These are phyloP conservation scores for Plectropomus leopardus DNA, from an alignment of 2,113 vertebrate genomes.

Conservation along the genomic window DNA sequence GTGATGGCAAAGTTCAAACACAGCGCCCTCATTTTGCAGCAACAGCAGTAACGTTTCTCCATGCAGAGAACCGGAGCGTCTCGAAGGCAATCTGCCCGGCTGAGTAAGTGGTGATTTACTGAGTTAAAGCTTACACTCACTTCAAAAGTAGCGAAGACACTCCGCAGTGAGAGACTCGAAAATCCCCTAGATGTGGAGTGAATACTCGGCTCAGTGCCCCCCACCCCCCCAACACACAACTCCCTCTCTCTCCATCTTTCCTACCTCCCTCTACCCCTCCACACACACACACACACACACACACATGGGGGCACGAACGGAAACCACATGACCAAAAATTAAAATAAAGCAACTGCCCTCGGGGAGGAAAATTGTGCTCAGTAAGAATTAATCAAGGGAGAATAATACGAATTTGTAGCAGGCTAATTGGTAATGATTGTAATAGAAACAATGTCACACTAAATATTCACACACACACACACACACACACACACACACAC, in stretches of 20 bases:
- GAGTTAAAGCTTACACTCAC: conserved; percentile 49
- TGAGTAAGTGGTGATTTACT: conserved; percentile 17
- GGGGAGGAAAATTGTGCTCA: not conserved
- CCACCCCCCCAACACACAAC: conserved; percentile 1
- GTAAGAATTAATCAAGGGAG: not conserved
- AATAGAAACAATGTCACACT: not conserved
- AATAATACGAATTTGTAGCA: not conserved
- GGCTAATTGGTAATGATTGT: not conserved
- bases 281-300: conserved; percentile 1
- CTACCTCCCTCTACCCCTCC: not conserved
- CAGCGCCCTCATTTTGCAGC: conserved; percentile 62
- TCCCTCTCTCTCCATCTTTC: not conserved
- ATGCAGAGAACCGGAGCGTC: conserved; percentile 28
- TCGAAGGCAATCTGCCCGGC: not conserved
- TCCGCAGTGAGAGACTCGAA: conserved; percentile 50
- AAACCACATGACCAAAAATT: not conserved
- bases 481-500: not conserved
- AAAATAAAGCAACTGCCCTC: not conserved
- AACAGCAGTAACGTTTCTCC: conserved; percentile 35
- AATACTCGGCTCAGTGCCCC: conserved; percentile 24
- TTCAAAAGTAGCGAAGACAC: conserved; percentile 50
- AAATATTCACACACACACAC: not conserved
- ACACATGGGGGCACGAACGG: too few species aligned
- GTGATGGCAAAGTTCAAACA: conserved; percentile 78
- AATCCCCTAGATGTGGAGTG: conserved; percentile 52